Conservation (phyloP, 2,888 invertebrate genomes). For the Tinea semifulvella region DNA sequence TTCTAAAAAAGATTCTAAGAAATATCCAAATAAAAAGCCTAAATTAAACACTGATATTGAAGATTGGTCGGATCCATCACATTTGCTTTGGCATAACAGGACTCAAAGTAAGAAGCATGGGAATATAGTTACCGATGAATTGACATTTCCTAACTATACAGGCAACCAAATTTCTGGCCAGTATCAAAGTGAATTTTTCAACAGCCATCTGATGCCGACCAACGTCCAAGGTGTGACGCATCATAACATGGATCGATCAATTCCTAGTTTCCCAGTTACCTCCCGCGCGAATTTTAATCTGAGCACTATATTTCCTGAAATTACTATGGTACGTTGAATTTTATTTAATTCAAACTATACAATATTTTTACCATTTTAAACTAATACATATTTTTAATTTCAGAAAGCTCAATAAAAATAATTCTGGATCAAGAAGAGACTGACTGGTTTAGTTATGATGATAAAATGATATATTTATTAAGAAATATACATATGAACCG, state of each 20-base stretch:
- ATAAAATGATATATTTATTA: background rate
- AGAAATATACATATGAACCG: no score
- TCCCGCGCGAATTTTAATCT: constrained; percentile 80
- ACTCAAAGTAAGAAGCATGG: constrained; percentile 39
- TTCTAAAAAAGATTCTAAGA: constrained; percentile 56
- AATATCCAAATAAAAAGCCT: constrained; percentile 49
- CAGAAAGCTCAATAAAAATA: constrained; percentile 56
- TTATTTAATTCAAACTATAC: background rate
- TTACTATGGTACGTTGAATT: constrained; percentile 66
- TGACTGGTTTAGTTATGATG: background rate
- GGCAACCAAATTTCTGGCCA: constrained; percentile 51
- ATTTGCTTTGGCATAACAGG: constrained; percentile 53
- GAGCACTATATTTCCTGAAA: constrained; percentile 86
- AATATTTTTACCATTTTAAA: background rate
- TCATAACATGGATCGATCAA: constrained; percentile 42
- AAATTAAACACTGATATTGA: constrained; percentile 45
- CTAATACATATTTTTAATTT: constrained; percentile 27
- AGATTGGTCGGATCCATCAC: constrained; percentile 48
- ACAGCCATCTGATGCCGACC: constrained; percentile 48
- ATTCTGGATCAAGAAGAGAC: constrained; percentile 1
- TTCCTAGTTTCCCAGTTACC: constrained; percentile 45
- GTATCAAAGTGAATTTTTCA: constrained; percentile 53
- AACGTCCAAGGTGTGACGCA: constrained; percentile 46
- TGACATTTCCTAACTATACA: constrained; percentile 50
- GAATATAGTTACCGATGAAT: constrained; percentile 45